phyloP scores from a whole-genome alignment of 2,888 invertebrate species.

The Hesperia comma region DNA sequence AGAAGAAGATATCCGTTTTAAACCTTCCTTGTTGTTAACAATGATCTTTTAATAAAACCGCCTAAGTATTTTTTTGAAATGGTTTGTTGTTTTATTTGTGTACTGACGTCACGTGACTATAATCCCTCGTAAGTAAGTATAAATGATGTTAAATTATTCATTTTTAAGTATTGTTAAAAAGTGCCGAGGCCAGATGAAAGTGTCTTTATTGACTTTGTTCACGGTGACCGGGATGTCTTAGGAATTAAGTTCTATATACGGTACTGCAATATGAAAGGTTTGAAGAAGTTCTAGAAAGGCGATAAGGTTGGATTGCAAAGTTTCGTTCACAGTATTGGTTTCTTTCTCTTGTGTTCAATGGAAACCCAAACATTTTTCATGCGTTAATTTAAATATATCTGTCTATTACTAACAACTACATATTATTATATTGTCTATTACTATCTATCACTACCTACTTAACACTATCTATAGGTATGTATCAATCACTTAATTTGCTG shows the following conservation, averaged over 20 bases:
- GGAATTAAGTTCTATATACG: background rate
- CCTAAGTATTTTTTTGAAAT: background rate
- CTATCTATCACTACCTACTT: too few relatives aligned
- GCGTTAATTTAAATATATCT: too few relatives aligned
- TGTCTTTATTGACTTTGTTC: constrained; percentile 30
- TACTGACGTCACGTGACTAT: background rate
- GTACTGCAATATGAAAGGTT: background rate
- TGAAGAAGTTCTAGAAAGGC: too few relatives aligned
- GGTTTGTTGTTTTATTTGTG: background rate
- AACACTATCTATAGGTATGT: too few relatives aligned
- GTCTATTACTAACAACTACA: too few relatives aligned
- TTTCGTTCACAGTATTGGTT: too few relatives aligned
- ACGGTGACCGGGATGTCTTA: constrained; percentile 8
- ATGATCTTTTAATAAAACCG: background rate
- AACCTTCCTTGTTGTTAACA: background rate
- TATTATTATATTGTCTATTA: too few relatives aligned
- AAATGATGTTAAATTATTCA: background rate
- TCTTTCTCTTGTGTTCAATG: too few relatives aligned
- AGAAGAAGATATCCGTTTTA: constrained; percentile 40
- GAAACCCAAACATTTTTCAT: too few relatives aligned
- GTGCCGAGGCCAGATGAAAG: constrained; percentile 22
- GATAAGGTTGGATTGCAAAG: too few relatives aligned
- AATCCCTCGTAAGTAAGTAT: background rate
- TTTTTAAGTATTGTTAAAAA: constrained; percentile 13
- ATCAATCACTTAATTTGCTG: too few relatives aligned